phyloP scores from a whole-genome alignment of 2,113 vertebrate species.

The Poeciliopsis occidentalis region DNA sequence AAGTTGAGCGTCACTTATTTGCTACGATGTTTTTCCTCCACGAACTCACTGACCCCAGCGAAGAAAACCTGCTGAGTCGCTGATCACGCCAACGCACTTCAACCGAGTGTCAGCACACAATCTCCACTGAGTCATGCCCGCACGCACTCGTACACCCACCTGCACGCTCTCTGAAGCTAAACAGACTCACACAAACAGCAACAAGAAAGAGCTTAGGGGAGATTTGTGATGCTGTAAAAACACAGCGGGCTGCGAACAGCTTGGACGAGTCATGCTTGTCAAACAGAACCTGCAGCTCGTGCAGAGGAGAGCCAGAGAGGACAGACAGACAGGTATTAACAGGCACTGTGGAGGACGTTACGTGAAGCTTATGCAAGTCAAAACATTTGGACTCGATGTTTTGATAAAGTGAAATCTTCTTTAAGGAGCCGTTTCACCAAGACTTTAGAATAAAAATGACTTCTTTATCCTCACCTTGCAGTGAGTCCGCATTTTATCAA shows the following conservation, averaged over 20 bases:
- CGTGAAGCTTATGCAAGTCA: slow-evolving; percentile 46
- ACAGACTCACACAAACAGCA: slow-evolving; percentile 42
- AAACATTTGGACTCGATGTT: slow-evolving; percentile 45
- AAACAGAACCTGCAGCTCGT: slow-evolving; percentile 66
- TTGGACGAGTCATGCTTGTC: slow-evolving; percentile 68
- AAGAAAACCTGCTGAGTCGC: slow-evolving; percentile 22
- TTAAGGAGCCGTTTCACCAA: background rate
- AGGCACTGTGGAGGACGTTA: slow-evolving; percentile 28
- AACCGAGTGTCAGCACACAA: slow-evolving; percentile 36
- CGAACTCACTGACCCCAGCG: slow-evolving; percentile 30
- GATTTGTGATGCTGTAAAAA: slow-evolving; percentile 76
- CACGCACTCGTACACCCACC: slow-evolving; percentile 36
- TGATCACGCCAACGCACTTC: slow-evolving; percentile 43
- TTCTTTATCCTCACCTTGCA: background rate
- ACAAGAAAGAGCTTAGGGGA: slow-evolving; percentile 55
- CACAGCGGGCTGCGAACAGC: slow-evolving; percentile 52
- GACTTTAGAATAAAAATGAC: background rate
- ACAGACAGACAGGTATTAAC: slow-evolving; percentile 56
- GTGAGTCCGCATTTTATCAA: background rate
- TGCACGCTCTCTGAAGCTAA: slow-evolving; percentile 22
- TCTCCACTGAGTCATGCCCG: slow-evolving; percentile 42
- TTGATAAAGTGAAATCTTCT: background rate
- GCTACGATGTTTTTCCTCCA: background rate
- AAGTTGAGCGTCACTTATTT: slow-evolving; percentile 26
- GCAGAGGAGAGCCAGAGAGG: slow-evolving; percentile 1